phyloP scores from a whole-genome alignment of 2,888 invertebrate genomes.

The Xylocampa areola region DNA sequence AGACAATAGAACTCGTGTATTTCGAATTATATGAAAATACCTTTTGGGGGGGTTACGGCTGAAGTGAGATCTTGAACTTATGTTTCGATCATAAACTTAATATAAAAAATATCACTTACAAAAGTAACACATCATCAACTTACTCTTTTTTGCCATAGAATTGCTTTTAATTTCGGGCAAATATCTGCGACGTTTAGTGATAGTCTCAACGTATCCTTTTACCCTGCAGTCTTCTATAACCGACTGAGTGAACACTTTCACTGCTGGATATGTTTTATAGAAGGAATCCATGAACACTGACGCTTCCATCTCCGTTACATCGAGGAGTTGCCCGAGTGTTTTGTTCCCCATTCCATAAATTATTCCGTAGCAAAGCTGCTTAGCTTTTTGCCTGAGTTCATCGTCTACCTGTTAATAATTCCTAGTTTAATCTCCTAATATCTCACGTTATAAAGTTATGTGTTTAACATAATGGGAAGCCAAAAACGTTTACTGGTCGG shows the following conservation, averaged over 20 bases:
- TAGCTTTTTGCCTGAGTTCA: conserved; percentile 95
- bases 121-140: conserved; percentile 47
- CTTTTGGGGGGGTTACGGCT: too few relatives aligned
- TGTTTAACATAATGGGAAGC: conserved; percentile 17
- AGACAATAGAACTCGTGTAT: not conserved
- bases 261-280: conserved; percentile 93
- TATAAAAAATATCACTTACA: not conserved
- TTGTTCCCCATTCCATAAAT: conserved; percentile 98
- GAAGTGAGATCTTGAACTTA: too few relatives aligned
- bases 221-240: conserved; percentile 91
- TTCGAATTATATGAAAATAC: not conserved
- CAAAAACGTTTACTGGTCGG: conserved; percentile 8
- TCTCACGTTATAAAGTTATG: not conserved
- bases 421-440: conserved; percentile 13
- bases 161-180: conserved; percentile 93
- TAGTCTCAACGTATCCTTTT: conserved; percentile 95
- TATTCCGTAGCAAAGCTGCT: conserved; percentile 98
- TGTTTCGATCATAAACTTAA: too few relatives aligned
- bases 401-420: conserved; percentile 90
- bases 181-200: conserved; percentile 94
- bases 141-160: conserved; percentile 90
- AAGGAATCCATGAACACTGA: conserved; percentile 94
- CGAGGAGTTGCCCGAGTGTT: conserved; percentile 94
- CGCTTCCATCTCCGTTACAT: conserved; percentile 94
- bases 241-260: conserved; percentile 89